Evolutionary conservation across 2,113 vertebrate genomes (phyloP), one percentile per base, ranked within the genome.

Genomic region (Lophura nycthemera): DNA sequence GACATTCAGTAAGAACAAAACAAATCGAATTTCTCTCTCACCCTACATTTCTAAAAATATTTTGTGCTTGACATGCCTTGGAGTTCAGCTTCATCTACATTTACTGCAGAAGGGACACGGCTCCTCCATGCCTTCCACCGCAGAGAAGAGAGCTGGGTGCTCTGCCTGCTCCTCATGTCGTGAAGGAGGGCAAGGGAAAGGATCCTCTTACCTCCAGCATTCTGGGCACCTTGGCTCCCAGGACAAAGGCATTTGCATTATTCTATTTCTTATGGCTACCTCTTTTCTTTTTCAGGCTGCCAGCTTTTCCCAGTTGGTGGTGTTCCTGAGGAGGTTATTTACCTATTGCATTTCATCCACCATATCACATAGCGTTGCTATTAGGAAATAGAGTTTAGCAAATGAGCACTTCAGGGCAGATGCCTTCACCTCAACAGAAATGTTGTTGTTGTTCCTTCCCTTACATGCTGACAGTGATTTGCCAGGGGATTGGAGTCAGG

Each of bases 381-480:
- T 32, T 83, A 73, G 27, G 38, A 88, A 88, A 47, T 83, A 42
- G 0, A 1, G 45, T 48, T 84, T 87, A 59, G 15, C 30, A 74
- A 81, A 25, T 45, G 34, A 75, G 47, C 18, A 45, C 22, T 45
- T 86, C 24, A 76, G 29, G 48, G 8, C 11, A 83, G 25, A 61
- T 38, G 43, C 34, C 11, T 69, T n/a, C 24, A 71, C 13, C 18
- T 67, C 52, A 56, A 20, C 14, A 74, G 43, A 88, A 86, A 74
- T 0, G 0, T 42, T 63, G 30, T 13, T 47, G 24, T 18, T 61
- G 5, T 57, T 79, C 32, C 42, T 77, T 72, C 57, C 36, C 19
- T 14, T 47, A 76, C 75, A 20, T 0, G 0, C 32, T 80, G 60
- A 12, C n/a, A 36, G 18, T 0, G 0, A 56, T 27, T 27, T 86